A percentile compares a stretch with the other conserved stretches of the same genome.
phyloP scores from a whole-genome alignment of 2,113 vertebrate species.

The Oryzias javanicus region DNA sequence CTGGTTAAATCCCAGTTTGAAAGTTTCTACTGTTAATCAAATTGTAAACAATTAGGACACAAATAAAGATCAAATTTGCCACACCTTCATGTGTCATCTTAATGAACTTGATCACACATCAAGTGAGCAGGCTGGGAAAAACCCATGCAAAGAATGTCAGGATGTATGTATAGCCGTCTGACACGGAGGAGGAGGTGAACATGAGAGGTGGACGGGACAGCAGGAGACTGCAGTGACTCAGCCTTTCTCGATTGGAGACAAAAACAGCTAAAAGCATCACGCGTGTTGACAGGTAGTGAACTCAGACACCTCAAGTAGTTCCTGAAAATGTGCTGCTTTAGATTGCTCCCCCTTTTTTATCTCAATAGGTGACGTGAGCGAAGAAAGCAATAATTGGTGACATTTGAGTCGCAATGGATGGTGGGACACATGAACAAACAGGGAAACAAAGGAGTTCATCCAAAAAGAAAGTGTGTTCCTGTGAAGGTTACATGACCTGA shows the following conservation, averaged over 20 bases:
- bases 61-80: too few species aligned
- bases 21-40: too few species aligned
- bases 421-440: too few species aligned
- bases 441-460: too few species aligned
- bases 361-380: not conserved
- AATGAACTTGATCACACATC: too few species aligned
- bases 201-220: conserved; percentile 27
- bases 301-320: conserved; percentile 9
- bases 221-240: conserved; percentile 54
- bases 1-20: too few species aligned
- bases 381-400: conserved; percentile 17
- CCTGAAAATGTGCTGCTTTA: conserved; percentile 5
- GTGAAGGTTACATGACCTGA: too few species aligned
- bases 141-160: not conserved
- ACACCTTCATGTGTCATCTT: too few species aligned
- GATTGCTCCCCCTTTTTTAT: not conserved
- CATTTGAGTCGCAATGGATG: conserved; percentile 4
- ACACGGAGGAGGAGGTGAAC: conserved; percentile 27
- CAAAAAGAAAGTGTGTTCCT: too few species aligned
- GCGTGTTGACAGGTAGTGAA: conserved; percentile 11
- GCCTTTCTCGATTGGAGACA: conserved; percentile 47
- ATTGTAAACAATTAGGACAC: too few species aligned
- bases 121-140: not conserved
- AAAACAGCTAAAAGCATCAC: conserved; percentile 58
- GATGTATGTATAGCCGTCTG: conserved; percentile 9